Conservation (phyloP, 2,888 invertebrate species). For the Cordilura impudica region DNA sequence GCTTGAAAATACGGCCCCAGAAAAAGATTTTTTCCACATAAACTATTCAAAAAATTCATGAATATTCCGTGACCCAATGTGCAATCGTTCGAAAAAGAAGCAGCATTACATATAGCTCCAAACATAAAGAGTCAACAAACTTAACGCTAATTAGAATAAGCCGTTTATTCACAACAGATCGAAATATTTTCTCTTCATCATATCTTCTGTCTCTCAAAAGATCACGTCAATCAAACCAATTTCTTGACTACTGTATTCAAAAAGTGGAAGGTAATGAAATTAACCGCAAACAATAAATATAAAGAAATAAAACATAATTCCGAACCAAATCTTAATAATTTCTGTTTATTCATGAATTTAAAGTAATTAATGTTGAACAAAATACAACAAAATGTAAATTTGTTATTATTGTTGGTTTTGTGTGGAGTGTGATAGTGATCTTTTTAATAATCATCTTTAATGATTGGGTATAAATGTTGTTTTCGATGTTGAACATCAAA, state of each 20-base stretch:
- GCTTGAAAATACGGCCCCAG: too few relatives aligned
- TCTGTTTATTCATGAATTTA: conserved; percentile 70
- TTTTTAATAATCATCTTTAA: conserved; percentile 13
- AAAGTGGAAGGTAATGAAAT: not conserved
- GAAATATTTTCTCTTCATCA: not conserved
- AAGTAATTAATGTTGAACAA: conserved; percentile 61
- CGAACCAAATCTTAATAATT: conserved; percentile 46
- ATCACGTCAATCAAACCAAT: not conserved
- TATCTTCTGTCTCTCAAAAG: not conserved
- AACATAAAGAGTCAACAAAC: conserved; percentile 55
- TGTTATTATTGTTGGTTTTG: conserved; percentile 65
- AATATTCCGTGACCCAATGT: too few relatives aligned
- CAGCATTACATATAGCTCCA: not conserved
- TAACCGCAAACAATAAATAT: not conserved
- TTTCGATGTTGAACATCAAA: not conserved
- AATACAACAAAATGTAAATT: conserved; percentile 65
- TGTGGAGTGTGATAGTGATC: conserved; percentile 47
- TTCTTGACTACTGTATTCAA: not conserved
- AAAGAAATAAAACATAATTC: not conserved
- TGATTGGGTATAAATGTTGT: not conserved
- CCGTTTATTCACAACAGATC: not conserved
- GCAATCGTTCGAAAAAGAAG: not conserved
- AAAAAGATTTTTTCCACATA: too few relatives aligned
- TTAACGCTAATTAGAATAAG: conserved; percentile 73
- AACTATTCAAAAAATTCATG: too few relatives aligned